Evolutionary conservation across 2,113 vertebrate genomes (phyloP), one percentile per base, ranked within the genome.

Genomic region (Pseudorasbora parva): DNA sequence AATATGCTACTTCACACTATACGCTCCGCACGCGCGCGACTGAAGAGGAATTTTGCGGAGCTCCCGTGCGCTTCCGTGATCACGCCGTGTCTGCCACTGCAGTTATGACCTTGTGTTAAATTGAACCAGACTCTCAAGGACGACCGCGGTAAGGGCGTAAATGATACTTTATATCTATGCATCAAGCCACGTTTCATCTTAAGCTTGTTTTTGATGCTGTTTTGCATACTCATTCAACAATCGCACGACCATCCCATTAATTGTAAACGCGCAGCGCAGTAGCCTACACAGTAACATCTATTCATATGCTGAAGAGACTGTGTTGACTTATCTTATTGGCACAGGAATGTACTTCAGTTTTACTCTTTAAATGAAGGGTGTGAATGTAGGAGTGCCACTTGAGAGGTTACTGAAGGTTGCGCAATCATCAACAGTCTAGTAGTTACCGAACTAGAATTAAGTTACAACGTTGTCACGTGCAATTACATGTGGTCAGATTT

Each of bases 71-170:
- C 78, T 80, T 80, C 78, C 78, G 78, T 51, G 17, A 80, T 33
- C 75, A 15, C 43, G 17, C 51, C 3, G 15, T 45, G 14, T 30
- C 14, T 62, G 2, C 49, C 60, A 15, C 8, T 80, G 59, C 5
- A 78, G 57, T 62, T 47, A 15, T 27, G 62, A 27, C 14, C 60
- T 12, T 66, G 60, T 64, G 2, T 49, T 47, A 23, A 64, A 79
- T 33, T 27, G n/a, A 80, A 51, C 17, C 56, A 51, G 25, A 66
- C 10, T 47, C 23, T 66, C 15, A 14, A 51, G 43, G n/a, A 57
- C 60, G 37, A 60, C 66, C 23, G 78, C 43, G 78, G 78, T 80
- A 80, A 80, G 78, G 25, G 43, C 25, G 25, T 66, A 43, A 80
- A 21, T 49, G 23, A 19, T 64, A 78, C n/a, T 21, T 21, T 80